These are phyloP conservation scores for Agrotis ipsilon DNA, from an alignment of 2,888 invertebrate genomes.

Conservation along the genomic window DNA sequence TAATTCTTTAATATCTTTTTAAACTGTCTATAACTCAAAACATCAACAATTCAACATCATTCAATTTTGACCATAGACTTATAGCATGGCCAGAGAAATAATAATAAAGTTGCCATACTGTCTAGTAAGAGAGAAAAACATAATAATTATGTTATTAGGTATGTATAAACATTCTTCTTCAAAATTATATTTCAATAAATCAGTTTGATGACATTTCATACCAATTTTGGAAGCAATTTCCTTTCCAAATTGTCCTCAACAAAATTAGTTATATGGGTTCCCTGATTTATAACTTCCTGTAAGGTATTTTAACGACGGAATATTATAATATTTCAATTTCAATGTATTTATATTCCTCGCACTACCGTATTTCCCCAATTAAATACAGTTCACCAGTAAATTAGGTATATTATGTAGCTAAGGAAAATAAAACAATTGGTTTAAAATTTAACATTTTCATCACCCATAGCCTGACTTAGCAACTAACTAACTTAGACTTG, in stretches of 20 bases:
- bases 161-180: not conserved
- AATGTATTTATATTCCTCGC: not conserved
- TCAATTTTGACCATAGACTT: no score
- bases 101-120: no score
- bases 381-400: not conserved
- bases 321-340: slow-evolving; percentile 14
- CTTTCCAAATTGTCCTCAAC: slow-evolving; percentile 18
- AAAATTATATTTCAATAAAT: not conserved
- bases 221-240: not conserved
- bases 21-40: no score
- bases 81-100: no score
- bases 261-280: slow-evolving; percentile 7
- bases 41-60: no score
- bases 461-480: no score
- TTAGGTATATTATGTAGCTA: not conserved
- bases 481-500: no score
- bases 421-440: not conserved
- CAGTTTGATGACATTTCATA: not conserved
- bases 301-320: not conserved
- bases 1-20: no score
- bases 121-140: no score
- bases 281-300: slow-evolving; percentile 35
- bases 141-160: no score
- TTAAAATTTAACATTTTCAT: not conserved
- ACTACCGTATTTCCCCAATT: slow-evolving; percentile 4